Conservation (phyloP, 2,797 vertebrate genomes). For the Psittacula derbiana region DNA sequence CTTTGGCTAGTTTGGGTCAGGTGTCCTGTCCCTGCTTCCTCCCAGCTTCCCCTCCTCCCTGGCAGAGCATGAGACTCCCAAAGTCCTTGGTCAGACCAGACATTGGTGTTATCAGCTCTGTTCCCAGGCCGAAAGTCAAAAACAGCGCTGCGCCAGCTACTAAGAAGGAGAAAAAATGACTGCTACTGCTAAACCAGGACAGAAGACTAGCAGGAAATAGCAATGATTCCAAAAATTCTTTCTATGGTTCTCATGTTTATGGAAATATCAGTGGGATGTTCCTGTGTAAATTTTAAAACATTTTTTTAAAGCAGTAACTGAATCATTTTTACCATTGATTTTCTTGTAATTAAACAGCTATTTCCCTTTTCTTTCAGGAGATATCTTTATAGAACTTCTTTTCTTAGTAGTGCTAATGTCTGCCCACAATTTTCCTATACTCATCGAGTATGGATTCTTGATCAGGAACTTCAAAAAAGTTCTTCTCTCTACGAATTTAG, state of each 20-base stretch:
- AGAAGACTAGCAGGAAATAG: not conserved
- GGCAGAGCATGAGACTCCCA: too few relatives aligned
- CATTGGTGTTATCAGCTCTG: too few relatives aligned
- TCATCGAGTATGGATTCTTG: not conserved
- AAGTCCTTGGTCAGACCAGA: too few relatives aligned
- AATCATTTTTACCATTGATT: not conserved
- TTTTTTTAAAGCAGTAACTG: not conserved
- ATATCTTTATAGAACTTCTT: not conserved
- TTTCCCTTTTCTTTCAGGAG: not conserved
- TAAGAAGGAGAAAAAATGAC: too few relatives aligned
- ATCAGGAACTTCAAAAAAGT: not conserved
- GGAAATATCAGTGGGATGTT: not conserved
- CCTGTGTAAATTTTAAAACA: not conserved
- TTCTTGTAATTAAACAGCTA: not conserved
- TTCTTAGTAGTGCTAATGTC: not conserved
- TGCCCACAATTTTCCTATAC: not conserved
- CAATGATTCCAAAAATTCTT: not conserved
- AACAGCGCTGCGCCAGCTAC: too few relatives aligned
- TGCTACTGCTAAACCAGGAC: too few relatives aligned
- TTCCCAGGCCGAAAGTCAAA: too few relatives aligned
- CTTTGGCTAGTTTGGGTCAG: too few relatives aligned
- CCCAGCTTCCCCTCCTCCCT: too few relatives aligned
- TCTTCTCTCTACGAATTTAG: not conserved
- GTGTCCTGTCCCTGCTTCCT: too few relatives aligned
- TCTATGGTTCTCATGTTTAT: not conserved